A percentile compares a stretch with the other conserved stretches of the same genome.
Evolutionary conservation across 2,888 invertebrate genomes (phyloP).

Genomic region (Brachypalpus laphriformis): DNA sequence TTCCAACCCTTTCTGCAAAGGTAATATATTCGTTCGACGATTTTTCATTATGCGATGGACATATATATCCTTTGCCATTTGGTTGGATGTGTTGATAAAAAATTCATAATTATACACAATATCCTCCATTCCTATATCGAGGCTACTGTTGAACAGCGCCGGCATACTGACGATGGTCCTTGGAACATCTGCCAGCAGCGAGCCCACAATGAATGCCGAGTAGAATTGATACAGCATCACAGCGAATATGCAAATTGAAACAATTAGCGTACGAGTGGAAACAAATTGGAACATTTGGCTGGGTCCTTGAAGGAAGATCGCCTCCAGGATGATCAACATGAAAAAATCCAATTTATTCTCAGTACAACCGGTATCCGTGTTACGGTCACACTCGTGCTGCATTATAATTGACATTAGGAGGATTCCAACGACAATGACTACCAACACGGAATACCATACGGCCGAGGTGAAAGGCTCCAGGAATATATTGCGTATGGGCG

Average conservation of each 20-base stretch:
- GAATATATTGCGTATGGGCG: slow-evolving; percentile 80
- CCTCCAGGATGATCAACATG: slow-evolving; percentile 79
- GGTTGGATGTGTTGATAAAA: slow-evolving; percentile 77
- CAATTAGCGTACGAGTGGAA: slow-evolving; percentile 79
- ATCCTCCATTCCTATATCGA: slow-evolving; percentile 81
- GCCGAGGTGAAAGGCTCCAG: slow-evolving; percentile 78
- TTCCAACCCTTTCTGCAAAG: slow-evolving; percentile 77
- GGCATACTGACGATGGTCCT: slow-evolving; percentile 78
- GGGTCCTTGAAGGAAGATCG: slow-evolving; percentile 80
- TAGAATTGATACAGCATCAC: slow-evolving; percentile 81
- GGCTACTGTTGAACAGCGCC: slow-evolving; percentile 78
- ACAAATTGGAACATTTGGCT: slow-evolving; percentile 76
- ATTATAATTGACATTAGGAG: slow-evolving; percentile 77
- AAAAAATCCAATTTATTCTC: slow-evolving; percentile 76
- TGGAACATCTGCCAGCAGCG: slow-evolving; percentile 78
- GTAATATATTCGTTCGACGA: slow-evolving; percentile 76
- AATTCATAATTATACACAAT: slow-evolving; percentile 78
- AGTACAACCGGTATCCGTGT: neutral
- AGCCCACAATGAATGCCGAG: slow-evolving; percentile 81
- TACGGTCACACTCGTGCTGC: slow-evolving; percentile 75
- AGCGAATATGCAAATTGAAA: slow-evolving; percentile 78
- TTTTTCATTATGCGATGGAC: slow-evolving; percentile 77
- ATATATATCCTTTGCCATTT: slow-evolving; percentile 77
- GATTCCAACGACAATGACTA: slow-evolving; percentile 75
- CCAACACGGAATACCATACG: slow-evolving; percentile 80